Conservation (phyloP, 2,797 vertebrate species). For the Microctenopoma steveboyesi region DNA sequence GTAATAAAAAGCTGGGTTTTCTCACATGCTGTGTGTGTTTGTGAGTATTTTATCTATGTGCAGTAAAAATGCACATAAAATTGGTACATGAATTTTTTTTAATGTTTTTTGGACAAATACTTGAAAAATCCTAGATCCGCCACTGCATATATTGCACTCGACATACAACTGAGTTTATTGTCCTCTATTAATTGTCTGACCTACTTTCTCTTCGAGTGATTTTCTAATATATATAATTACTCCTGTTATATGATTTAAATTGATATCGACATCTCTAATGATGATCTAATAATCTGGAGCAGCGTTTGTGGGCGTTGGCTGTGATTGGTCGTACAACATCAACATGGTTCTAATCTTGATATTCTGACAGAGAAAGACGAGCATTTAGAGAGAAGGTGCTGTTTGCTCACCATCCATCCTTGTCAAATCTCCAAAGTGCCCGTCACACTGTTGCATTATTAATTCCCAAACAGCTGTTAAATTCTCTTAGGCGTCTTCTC, state of each 20-base stretch:
- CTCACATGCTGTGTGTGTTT: no score
- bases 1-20: no score
- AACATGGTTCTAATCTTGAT: conserved; percentile 9
- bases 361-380: conserved; percentile 14
- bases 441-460: conserved; percentile 36
- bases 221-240: not conserved
- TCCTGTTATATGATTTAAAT: not conserved
- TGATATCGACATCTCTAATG: not conserved
- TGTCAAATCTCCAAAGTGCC: conserved; percentile 31
- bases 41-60: no score
- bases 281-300: not conserved
- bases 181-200: conserved; percentile 7
- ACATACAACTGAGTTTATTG: not conserved
- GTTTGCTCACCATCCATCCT: conserved; percentile 41
- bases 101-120: no score
- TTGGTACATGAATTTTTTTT: no score
- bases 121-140: no score
- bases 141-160: no score
- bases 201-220: not conserved
- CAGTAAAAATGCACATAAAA: no score
- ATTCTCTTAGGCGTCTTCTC: conserved; percentile 33
- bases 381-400: not conserved
- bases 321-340: not conserved
- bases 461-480: conserved; percentile 40
- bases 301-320: not conserved